Evolutionary conservation across 2,888 invertebrate species (phyloP).

Genomic region (Trichacis sp.): DNA sequence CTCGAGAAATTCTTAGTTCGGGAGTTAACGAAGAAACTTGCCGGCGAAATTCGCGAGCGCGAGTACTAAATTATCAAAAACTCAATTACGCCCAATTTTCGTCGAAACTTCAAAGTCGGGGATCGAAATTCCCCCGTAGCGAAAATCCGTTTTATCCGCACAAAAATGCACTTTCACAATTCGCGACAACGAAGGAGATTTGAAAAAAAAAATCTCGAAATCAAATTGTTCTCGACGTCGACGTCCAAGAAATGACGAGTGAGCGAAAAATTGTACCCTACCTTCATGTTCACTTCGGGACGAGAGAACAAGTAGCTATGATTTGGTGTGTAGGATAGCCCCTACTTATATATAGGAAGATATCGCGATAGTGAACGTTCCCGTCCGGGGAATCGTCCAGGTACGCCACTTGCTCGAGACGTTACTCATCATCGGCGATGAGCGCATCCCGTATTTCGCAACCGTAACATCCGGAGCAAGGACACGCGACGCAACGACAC

Average conservation of each 20-base stretch:
- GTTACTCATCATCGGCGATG: constrained; percentile 43
- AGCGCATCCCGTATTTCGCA: constrained; percentile 46
- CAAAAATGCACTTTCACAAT: too few species aligned
- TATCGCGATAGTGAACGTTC: constrained; percentile 44
- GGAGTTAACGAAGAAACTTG: neutral
- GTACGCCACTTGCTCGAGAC: constrained; percentile 26
- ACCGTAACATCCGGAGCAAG: constrained; percentile 59
- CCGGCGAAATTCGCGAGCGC: neutral
- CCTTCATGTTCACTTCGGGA: constrained; percentile 55
- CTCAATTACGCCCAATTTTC: too few species aligned
- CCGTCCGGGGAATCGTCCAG: constrained; percentile 15
- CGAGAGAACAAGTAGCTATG: constrained; percentile 54
- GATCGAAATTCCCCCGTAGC: neutral
- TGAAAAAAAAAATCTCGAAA: too few species aligned
- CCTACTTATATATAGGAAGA: constrained; percentile 47
- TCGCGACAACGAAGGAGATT: too few species aligned
- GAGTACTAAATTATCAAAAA: neutral
- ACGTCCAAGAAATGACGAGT: too few species aligned
- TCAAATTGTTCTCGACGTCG: too few species aligned
- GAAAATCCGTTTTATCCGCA: too few species aligned
- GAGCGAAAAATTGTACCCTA: constrained; percentile 33
- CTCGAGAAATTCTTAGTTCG: neutral
- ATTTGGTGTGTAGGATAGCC: constrained; percentile 44
- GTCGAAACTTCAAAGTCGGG: too few species aligned
- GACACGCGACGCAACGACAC: constrained; percentile 35